These are phyloP conservation scores for Pachyramphus minor DNA, from an alignment of 2,113 vertebrate species.

Conservation along the genomic window DNA sequence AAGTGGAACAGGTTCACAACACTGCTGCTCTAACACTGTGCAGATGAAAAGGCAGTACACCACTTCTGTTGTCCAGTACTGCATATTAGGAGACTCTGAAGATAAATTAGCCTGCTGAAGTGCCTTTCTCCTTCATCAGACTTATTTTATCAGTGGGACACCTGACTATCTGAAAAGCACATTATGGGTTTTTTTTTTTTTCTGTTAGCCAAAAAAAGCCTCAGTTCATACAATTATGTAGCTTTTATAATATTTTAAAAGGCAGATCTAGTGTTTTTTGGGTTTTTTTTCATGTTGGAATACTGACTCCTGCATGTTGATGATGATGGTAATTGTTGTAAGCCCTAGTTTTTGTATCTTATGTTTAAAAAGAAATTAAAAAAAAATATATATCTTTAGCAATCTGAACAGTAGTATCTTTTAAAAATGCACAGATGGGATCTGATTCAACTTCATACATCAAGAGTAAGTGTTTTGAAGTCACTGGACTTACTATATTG, in stretches of 20 bases:
- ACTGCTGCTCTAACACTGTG: not conserved
- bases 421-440: not conserved
- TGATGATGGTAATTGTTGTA: constrained; percentile 23
- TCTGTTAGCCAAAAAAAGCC: constrained; percentile 59
- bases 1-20: not conserved
- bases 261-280: not conserved
- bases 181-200: not conserved
- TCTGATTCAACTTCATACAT: not conserved
- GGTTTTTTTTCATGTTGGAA: constrained; percentile 55
- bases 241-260: constrained; percentile 39
- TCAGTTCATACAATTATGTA: not conserved
- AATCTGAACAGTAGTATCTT: constrained; percentile 25
- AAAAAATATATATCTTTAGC: not conserved
- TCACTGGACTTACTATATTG: not conserved
- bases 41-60: not conserved
- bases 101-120: constrained; percentile 60
- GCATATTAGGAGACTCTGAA: not conserved
- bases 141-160: constrained; percentile 50
- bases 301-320: constrained; percentile 63
- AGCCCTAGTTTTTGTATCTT: constrained; percentile 1
- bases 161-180: constrained; percentile 26
- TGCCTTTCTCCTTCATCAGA: constrained; percentile 65
- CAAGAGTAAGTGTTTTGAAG: not conserved
- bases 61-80: not conserved
- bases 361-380: not conserved